Evolutionary conservation across 2,797 vertebrate genomes (phyloP).

Genomic region (Picus viridis): DNA sequence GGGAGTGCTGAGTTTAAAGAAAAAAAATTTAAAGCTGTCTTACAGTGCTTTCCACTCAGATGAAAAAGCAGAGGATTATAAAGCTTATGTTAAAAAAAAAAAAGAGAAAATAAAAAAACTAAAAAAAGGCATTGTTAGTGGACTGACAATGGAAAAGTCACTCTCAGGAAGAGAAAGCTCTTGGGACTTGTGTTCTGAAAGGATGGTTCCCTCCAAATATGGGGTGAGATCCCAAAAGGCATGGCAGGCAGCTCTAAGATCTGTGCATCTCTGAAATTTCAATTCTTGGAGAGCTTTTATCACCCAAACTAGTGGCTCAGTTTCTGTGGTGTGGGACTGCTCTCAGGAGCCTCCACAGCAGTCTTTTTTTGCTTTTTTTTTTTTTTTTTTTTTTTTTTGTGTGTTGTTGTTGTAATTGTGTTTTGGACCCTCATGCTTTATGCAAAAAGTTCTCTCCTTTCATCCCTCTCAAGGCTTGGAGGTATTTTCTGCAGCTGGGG

Average conservation of each 20-base stretch:
- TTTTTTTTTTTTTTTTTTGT: no score
- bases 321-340: background rate
- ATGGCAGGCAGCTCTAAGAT: background rate
- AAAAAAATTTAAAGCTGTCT: constrained; percentile 61
- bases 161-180: background rate
- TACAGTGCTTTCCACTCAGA: constrained; percentile 45
- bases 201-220: background rate
- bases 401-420: background rate
- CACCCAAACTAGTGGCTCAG: background rate
- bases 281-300: background rate
- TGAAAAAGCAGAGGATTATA: constrained; percentile 61
- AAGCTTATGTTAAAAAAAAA: constrained; percentile 42
- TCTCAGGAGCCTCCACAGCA: background rate
- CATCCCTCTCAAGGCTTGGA: background rate
- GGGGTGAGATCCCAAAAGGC: background rate
- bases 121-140: background rate
- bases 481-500: background rate
- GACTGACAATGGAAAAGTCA: background rate
- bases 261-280: background rate
- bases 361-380: no score
- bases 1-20: constrained; percentile 47
- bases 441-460: background rate
- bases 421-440: background rate
- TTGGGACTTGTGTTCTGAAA: background rate
- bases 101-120: background rate